A percentile compares a stretch with the other conserved stretches of the same genome.
Evolutionary conservation across 2,797 vertebrate species (phyloP).

Genomic region (Acanthurus lineatus): DNA sequence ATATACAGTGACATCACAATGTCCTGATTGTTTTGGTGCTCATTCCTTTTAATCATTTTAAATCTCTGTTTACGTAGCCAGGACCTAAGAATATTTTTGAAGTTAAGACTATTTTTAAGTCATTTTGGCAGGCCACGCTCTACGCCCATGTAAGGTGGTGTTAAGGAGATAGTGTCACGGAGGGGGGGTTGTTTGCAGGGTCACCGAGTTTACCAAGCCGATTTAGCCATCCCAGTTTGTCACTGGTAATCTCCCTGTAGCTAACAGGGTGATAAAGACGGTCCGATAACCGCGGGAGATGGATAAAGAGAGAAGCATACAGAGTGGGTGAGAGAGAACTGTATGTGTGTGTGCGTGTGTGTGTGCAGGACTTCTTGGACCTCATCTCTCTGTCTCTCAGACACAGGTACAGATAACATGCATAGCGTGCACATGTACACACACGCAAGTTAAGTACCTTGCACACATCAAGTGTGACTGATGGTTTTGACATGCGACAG

Average conservation of each 20-base stretch:
- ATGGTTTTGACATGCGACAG: constrained; percentile 26
- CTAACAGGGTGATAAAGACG: constrained; percentile 73
- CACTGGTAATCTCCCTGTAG: constrained; percentile 81
- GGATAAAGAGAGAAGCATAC: constrained; percentile 55
- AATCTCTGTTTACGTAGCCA: constrained; percentile 10
- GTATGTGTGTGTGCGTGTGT: constrained; percentile 22
- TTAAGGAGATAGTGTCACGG: constrained; percentile 65
- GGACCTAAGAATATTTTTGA: constrained; percentile 48
- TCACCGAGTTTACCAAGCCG: constrained; percentile 82
- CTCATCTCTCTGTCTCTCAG: constrained; percentile 45
- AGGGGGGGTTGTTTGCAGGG: constrained; percentile 46
- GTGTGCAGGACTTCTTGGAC: constrained; percentile 33
- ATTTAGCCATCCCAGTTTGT: constrained; percentile 83
- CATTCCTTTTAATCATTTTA: neutral
- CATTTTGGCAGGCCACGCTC: constrained; percentile 47
- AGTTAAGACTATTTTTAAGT: constrained; percentile 36
- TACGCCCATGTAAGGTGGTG: constrained; percentile 67
- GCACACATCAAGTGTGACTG: constrained; percentile 40
- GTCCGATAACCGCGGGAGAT: constrained; percentile 68
- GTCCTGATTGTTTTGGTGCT: neutral
- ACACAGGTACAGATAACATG: constrained; percentile 56
- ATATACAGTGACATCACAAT: neutral
- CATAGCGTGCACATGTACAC: constrained; percentile 34
- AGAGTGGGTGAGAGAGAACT: constrained; percentile 61
- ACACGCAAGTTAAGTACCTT: constrained; percentile 12